Percentiles rank a stretch among this genome's conserved stretches.
phyloP scores from a whole-genome alignment of 1,140 invertebrate species.

The Camponotus floridanus region DNA sequence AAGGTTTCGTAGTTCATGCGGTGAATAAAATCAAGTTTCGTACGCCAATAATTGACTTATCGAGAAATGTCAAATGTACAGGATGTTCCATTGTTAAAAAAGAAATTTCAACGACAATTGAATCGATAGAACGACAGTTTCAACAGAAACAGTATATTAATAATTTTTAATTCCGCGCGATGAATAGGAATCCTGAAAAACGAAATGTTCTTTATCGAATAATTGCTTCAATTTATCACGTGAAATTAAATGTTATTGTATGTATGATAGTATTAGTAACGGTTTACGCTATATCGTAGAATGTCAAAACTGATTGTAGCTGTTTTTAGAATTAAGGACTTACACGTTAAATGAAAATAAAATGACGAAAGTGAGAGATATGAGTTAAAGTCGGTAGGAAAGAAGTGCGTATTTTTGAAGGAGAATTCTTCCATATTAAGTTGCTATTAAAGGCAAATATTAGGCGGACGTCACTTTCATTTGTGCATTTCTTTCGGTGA shows the following conservation, averaged over 20 bases:
- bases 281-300: slow-evolving; percentile 16
- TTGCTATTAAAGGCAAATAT: neutral
- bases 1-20: slow-evolving; percentile 1
- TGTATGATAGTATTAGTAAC: slow-evolving; percentile 12
- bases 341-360: neutral
- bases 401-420: neutral
- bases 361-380: neutral
- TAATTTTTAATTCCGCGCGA: slow-evolving; percentile 18
- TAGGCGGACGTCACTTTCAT: neutral
- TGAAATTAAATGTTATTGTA: slow-evolving; percentile 32
- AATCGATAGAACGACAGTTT: neutral
- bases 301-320: slow-evolving; percentile 10
- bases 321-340: slow-evolving; percentile 18
- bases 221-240: neutral
- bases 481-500: neutral
- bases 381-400: neutral
- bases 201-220: neutral
- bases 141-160: neutral
- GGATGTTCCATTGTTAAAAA: slow-evolving; percentile 6
- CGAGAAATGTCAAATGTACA: neutral
- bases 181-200: neutral
- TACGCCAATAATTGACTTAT: neutral
- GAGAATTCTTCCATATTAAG: neutral
- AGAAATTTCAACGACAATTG: neutral
- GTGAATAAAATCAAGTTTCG: slow-evolving; percentile 16